A percentile compares a stretch with the other conserved stretches of the same genome.
Evolutionary conservation across 2,797 vertebrate genomes (phyloP).

Genomic region (Antennarius maculatus): DNA sequence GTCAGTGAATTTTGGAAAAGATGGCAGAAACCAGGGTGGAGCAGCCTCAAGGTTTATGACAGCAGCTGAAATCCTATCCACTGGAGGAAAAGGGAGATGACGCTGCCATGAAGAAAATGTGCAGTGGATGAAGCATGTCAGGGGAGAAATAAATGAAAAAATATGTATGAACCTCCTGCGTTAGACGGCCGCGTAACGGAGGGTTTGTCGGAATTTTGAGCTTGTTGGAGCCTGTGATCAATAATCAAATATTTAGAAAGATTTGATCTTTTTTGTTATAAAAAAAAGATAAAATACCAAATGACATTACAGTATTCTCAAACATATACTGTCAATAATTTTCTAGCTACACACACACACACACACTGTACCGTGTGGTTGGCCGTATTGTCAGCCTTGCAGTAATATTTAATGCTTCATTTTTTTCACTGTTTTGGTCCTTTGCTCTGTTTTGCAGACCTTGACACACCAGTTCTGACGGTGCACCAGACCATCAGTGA

Average conservation of each 20-base stretch:
- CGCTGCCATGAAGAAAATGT: conserved; percentile 52
- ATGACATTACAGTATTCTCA: too few relatives aligned
- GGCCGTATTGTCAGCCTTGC: not conserved
- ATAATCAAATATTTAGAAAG: conserved; percentile 37
- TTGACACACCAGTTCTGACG: conserved; percentile 92
- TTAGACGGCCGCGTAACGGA: conserved; percentile 21
- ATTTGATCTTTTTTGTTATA: conserved; percentile 44
- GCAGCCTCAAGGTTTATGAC: conserved; percentile 61
- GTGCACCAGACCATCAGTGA: conserved; percentile 98
- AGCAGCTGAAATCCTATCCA: conserved; percentile 62
- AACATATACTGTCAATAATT: too few relatives aligned
- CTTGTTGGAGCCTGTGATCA: conserved; percentile 45
- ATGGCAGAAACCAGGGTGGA: conserved; percentile 66
- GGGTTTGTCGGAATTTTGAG: conserved; percentile 42
- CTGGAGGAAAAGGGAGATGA: conserved; percentile 57
- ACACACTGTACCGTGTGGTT: not conserved
- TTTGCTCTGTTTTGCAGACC: conserved; percentile 80
- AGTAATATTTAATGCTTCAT: conserved; percentile 2
- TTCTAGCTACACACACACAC: too few relatives aligned
- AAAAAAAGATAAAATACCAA: conserved; percentile 39
- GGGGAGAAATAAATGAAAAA: conserved; percentile 40
- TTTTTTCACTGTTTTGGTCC: not conserved
- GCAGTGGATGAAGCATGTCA: conserved; percentile 31
- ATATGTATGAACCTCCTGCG: conserved; percentile 23
- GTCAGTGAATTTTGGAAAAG: conserved; percentile 68